These are phyloP conservation scores for Xiphophorus couchianus DNA, from an alignment of 2,113 vertebrate genomes.

Conservation along the genomic window DNA sequence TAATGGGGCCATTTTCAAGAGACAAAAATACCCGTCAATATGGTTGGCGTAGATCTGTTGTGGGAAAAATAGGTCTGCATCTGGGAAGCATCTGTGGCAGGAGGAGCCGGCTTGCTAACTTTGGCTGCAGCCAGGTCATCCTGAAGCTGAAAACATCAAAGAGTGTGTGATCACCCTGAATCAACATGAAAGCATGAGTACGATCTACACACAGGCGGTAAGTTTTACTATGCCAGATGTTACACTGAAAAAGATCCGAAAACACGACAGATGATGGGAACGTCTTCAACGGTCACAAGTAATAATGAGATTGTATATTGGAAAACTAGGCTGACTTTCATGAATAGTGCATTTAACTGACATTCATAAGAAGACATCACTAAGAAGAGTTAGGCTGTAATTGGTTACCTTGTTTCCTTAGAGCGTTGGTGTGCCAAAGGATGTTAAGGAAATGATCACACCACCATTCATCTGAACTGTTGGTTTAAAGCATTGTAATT, in stretches of 20 bases:
- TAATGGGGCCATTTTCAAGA: slow-evolving; percentile 65
- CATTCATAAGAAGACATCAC: slow-evolving; percentile 11
- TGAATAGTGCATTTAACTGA: neutral
- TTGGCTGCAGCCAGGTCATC: neutral
- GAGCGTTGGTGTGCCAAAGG: too few relatives aligned
- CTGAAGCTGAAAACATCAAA: slow-evolving; percentile 29
- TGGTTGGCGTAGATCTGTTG: neutral
- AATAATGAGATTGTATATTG: slow-evolving; percentile 22
- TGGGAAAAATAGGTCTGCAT: slow-evolving; percentile 34
- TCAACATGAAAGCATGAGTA: neutral
- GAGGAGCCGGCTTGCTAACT: slow-evolving; percentile 28
- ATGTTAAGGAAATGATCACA: too few relatives aligned
- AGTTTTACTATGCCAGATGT: slow-evolving; percentile 42
- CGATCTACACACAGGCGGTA: slow-evolving; percentile 24
- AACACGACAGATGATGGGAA: slow-evolving; percentile 3
- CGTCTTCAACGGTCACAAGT: slow-evolving; percentile 26
- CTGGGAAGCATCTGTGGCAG: slow-evolving; percentile 42
- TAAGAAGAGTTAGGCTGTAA: neutral
- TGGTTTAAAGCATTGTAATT: too few relatives aligned
- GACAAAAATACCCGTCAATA: slow-evolving; percentile 29
- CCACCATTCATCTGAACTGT: too few relatives aligned
- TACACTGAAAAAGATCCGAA: slow-evolving; percentile 3
- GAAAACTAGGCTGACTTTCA: slow-evolving; percentile 27
- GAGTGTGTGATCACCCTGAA: slow-evolving; percentile 13
- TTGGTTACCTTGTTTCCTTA: too few relatives aligned